Conservation (phyloP, 2,797 vertebrate species). For the Linurgus olivaceus region DNA sequence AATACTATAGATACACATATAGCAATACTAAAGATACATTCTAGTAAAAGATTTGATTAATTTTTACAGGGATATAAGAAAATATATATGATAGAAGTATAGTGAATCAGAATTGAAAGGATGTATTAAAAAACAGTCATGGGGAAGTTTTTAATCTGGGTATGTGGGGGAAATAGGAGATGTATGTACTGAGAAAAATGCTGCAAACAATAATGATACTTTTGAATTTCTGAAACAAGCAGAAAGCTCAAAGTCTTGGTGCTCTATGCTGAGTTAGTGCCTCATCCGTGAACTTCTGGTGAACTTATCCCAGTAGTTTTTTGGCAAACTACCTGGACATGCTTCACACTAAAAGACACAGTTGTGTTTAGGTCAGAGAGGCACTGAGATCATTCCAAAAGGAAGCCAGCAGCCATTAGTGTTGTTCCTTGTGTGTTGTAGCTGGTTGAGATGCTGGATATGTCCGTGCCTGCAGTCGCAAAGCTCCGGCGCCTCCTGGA, state of each 20-base stretch:
- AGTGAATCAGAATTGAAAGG: not conserved
- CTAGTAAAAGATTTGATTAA: not conserved
- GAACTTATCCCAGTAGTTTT: not conserved
- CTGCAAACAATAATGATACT: not conserved
- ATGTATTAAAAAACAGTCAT: not conserved
- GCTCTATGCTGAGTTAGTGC: not conserved
- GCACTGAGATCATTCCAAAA: not conserved
- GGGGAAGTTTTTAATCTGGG: not conserved
- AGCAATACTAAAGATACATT: not conserved
- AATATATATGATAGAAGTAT: accelerated
- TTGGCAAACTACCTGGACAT: not conserved
- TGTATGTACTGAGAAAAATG: not conserved
- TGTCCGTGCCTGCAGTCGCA: slow-evolving; percentile 93
- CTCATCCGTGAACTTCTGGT: not conserved
- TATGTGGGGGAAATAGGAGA: not conserved
- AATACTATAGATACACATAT: not conserved
- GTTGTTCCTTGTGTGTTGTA: slow-evolving; percentile 28
- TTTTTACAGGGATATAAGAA: not conserved
- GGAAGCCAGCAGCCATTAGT: not conserved
- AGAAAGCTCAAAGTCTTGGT: not conserved
- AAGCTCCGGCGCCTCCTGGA: slow-evolving; percentile 91
- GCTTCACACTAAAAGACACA: not conserved
- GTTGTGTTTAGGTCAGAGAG: not conserved
- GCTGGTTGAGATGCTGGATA: slow-evolving; percentile 95
- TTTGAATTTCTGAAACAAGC: not conserved